Evolutionary conservation across 2,797 vertebrate genomes (phyloP), one percentile per base, ranked within the genome.

Genomic region (Arnoldichthys spilopterus): DNA sequence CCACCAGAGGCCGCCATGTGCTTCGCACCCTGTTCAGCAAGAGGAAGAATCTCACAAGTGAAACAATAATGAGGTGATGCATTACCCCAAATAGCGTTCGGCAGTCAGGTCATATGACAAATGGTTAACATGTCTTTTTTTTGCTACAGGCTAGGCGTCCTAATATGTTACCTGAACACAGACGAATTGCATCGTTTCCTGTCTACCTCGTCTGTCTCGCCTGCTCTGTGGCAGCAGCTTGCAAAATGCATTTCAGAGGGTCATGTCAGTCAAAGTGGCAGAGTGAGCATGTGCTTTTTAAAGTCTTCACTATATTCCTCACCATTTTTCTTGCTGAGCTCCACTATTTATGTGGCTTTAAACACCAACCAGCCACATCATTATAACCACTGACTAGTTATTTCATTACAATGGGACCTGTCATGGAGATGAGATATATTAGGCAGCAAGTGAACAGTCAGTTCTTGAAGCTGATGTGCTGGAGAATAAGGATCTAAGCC

Each of bases 81-180:
- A 37, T 61, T 30, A 59, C 16, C 54, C 32, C 63, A 16, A 78
- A 58, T 26, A 28, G 53, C 9, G 61, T 51, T 53, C 66, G 24
- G 72, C 59, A 63, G 32, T 59, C 13, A n/a, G 40, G 28, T 26
- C 6, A 15, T 56, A 58, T 16, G 56, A 26, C 16, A 40, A 20
- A 70, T 56, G 11, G 45, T 34, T 53, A 30, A 75, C 53, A 15
- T 58, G 63, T 66, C 28, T 58, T 64, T 53, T 56, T 47, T 76
- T 43, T 66, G 73, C 84, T 83, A 80, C 89, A 97, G 96, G 88
- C 90, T 98, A 76, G 96, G 96, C 54, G 80, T 89, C 62, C 91
- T 97, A 0, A 90, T 90, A 1, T 97, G 96, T 88, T 97, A 96
- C 90, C 84, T 96, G 90, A 95, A 92, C 81, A 92, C 93, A 7